Evolutionary conservation across 2,113 vertebrate species (phyloP), one percentile per base, ranked within the genome.

Genomic region (Gasterosteus nipponicus): DNA sequence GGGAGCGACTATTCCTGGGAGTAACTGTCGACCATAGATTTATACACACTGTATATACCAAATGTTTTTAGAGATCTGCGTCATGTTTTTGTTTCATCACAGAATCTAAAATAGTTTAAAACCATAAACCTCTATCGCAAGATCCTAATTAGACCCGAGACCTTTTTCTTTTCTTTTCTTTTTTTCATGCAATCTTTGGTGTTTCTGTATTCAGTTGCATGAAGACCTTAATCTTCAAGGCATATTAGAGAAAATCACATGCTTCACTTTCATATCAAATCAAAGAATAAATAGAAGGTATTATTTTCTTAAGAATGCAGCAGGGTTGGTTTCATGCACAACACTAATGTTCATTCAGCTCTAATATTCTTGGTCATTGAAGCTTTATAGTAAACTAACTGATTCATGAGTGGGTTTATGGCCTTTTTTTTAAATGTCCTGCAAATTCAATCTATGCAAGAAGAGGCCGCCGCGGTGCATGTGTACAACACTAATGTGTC

Each of bases 401-500:
- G 56, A 75, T 57, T 42, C 68, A 42, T 29, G 33, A 46, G 41
- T 69, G 47, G 51, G 9, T 77, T 66, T 16, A 70, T 42, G 42
- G 46, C 73, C 56, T 77, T 74, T 82, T 76, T 26, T 59, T 72
- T 39, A 26, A 16, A 44, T 74, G 64, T 75, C 57, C 59, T 77
- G 47, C 72, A 44, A 58, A 62, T 68, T 80, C 39, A 73, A 84
- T 81, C 89, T 92, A 91, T 92, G 90, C 90, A 92, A 83, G 77
- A 83, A 83, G 75, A 79, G 57, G 26, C 73, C 64, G 59, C 22
- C 64, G 59, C 22, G 41, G 62, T 76, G 79, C 73, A 88, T 85
- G 77, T 67, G 46, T 72, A 74, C 70, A 68, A 69, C 78, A 69
- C 73, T 56, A 33, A 83, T n/a, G 29, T 84, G 67, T 64, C 51